Conservation (phyloP, 2,113 vertebrate genomes). For the Panurus biarmicus region DNA sequence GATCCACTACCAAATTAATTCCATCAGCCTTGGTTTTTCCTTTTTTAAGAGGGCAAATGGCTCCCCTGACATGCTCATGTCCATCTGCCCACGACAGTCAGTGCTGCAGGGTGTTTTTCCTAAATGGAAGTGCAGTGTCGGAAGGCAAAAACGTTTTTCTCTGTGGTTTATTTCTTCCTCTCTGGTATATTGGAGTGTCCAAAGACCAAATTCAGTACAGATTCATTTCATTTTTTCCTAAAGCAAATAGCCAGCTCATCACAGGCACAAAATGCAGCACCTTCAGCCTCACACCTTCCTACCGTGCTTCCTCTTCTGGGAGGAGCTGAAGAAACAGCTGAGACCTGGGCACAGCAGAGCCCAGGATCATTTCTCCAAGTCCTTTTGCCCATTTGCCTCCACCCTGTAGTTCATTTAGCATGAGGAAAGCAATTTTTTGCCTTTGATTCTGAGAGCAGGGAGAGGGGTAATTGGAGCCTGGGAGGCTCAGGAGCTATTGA, state of each 20-base stretch:
- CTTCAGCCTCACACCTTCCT: neutral
- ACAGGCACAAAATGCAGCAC: neutral
- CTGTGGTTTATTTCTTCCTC: neutral
- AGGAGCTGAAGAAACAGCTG: neutral
- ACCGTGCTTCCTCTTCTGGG: neutral
- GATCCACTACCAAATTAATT: neutral
- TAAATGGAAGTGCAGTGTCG: rapidly evolving
- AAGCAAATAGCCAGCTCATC: neutral
- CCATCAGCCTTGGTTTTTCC: neutral
- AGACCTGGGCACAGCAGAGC: neutral
- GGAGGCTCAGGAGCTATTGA: neutral
- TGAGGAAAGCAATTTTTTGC: neutral
- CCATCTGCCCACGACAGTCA: neutral
- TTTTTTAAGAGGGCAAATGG: neutral
- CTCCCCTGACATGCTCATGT: rapidly evolving
- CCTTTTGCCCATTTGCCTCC: neutral
- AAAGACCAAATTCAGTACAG: neutral
- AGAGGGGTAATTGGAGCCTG: conserved; percentile 25
- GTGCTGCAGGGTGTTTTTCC: neutral
- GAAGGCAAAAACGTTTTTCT: neutral
- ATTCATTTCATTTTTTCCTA: neutral
- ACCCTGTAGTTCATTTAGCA: neutral
- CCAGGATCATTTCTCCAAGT: neutral
- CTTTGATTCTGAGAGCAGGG: neutral
- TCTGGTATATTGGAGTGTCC: neutral